Evolutionary conservation across 2,113 vertebrate species (phyloP), one percentile per base, ranked within the genome.

Genomic region (Cebus imitator): DNA sequence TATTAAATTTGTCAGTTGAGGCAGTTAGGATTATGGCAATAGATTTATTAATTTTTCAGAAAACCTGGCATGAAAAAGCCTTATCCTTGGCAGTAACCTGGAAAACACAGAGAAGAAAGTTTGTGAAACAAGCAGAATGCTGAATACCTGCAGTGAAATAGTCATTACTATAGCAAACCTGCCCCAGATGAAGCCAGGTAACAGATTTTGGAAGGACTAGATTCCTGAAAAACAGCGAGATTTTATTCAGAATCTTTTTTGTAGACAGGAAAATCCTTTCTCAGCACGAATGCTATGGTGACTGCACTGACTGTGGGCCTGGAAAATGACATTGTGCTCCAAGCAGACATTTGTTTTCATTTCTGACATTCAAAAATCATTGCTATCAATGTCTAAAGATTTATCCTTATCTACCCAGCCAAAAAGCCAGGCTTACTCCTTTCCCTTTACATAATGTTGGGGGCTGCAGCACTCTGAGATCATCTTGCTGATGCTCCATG

Each of bases 1-100:
- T 98, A 98, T 99, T 99, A 98, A 97, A 96, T 98, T 98, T 98
- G 98, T 98, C 98, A 98, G 97, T 96, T 98, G 97, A 98, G 98
- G 92, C 95, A 98, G 97, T 89, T 93, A 98, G 98, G 98, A 98
- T 98, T 98, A 98, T 96, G 93, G 96, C 97, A 98, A 90, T 93
- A 98, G 96, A 98, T 98, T 98, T 98, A 98, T 98, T 98, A 98
- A 98, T 98, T 98, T 98, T 95, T 98, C 97, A 98, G 90, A 98
- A 98, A 98, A 98, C 81, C 94, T 98, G 98, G 95, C 97, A 95
- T 1, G 6, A 79, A 92, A 45, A 80, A 82, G 87, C 91, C 85
- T 92, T 84, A 96, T 73, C 91, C 90, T 97, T 98, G 97, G 95
- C 94, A 95, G 76, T 98, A 64, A 89, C 76, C 85, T 98, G 95